A percentile compares a stretch with the other conserved stretches of the same genome.
Evolutionary conservation across 2,797 vertebrate genomes (phyloP).

Genomic region (Myotis daubentonii): DNA sequence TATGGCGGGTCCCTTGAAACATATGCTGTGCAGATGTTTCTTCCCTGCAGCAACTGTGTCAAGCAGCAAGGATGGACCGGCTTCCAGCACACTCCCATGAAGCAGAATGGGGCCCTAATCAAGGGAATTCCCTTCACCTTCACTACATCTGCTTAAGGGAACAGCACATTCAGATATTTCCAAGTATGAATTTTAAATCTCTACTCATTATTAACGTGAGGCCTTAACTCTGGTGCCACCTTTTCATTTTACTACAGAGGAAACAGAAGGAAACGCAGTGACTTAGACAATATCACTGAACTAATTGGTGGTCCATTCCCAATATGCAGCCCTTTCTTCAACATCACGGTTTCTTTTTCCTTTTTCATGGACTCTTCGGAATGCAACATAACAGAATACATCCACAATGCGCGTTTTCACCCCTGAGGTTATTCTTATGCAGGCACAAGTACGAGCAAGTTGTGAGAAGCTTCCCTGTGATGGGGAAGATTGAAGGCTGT

Average conservation of each 20-base stretch:
- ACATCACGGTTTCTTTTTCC: neutral
- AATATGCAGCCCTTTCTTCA: neutral
- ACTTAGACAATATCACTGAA: neutral
- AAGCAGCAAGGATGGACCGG: no score
- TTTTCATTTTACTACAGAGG: neutral
- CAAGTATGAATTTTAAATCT: neutral
- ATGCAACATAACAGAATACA: neutral
- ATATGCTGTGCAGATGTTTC: no score
- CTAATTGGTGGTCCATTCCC: neutral
- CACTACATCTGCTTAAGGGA: neutral
- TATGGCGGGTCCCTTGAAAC: no score
- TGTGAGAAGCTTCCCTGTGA: neutral
- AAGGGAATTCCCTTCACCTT: neutral
- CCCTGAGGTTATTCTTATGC: neutral
- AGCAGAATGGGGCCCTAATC: neutral
- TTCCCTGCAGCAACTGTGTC: no score
- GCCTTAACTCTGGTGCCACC: constrained; percentile 42
- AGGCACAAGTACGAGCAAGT: neutral
- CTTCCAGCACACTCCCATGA: neutral
- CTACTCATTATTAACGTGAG: neutral
- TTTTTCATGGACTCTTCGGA: neutral
- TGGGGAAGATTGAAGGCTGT: neutral
- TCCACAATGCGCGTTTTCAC: neutral
- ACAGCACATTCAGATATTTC: neutral
- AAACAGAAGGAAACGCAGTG: neutral